A percentile compares a stretch with the other conserved stretches of the same genome.
Conservation (phyloP, 2,113 vertebrate genomes). For the Lagopus muta region DNA sequence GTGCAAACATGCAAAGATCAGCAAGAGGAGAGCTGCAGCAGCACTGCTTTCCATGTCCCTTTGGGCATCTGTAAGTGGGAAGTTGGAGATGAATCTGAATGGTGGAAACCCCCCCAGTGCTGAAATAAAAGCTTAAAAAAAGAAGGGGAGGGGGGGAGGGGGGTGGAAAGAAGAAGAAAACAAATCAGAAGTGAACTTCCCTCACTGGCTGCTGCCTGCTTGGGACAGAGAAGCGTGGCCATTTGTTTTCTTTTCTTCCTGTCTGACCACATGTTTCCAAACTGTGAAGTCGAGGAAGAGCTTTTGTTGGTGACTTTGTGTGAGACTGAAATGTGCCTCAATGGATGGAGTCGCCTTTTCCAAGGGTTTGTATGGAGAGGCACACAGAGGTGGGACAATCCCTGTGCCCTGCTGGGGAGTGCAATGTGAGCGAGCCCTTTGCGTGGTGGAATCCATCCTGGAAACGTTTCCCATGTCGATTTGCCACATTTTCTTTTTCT, state of each 20-base stretch:
- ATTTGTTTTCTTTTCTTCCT: fast-evolving
- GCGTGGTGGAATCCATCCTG: neutral
- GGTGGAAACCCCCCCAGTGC: conserved; percentile 32
- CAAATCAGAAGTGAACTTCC: neutral
- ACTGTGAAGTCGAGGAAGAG: neutral
- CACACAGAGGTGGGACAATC: neutral
- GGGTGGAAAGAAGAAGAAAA: neutral
- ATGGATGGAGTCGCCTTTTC: neutral
- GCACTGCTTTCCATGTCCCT: neutral
- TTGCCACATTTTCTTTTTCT: neutral
- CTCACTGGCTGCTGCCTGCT: neutral
- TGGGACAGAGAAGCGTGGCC: neutral
- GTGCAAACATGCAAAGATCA: neutral
- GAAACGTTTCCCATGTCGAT: fast-evolving
- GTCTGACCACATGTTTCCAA: neutral
- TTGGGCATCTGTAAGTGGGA: neutral
- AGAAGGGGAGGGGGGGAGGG: no score
- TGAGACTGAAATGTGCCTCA: neutral
- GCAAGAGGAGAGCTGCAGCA: fast-evolving
- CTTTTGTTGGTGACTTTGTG: neutral
- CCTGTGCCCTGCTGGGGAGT: neutral
- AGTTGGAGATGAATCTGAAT: neutral
- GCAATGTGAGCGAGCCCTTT: neutral
- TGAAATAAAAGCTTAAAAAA: neutral
- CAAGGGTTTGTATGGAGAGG: neutral